Evolutionary conservation across 2,797 vertebrate genomes (phyloP).

Genomic region (Allochrocebus solatus): DNA sequence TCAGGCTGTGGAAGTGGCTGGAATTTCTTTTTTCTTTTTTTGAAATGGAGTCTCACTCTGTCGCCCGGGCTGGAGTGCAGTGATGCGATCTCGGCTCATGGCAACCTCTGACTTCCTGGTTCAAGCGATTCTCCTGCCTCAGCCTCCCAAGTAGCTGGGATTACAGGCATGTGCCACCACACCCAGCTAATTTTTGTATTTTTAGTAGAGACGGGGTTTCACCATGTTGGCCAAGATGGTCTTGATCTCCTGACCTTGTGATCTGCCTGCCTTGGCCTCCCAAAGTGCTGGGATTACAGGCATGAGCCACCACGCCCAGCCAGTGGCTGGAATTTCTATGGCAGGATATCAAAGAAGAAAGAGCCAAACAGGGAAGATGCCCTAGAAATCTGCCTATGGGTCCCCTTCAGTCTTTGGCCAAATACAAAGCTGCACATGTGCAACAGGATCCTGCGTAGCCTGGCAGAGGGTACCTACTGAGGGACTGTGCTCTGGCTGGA

Average conservation of each 20-base stretch:
- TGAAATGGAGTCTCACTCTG: background rate
- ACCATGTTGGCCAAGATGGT: no score
- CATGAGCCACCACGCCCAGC: no score
- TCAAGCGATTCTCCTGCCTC: no score
- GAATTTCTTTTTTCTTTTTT: background rate
- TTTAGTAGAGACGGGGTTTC: no score
- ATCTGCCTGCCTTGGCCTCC: no score
- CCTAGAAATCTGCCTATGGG: background rate
- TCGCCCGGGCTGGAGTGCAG: no score
- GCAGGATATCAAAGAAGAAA: background rate
- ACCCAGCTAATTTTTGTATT: no score
- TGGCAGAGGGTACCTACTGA: background rate
- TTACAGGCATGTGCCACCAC: no score
- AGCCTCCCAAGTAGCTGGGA: no score
- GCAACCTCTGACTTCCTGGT: no score
- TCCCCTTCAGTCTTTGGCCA: background rate
- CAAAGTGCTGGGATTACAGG: no score
- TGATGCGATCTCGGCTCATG: accelerated
- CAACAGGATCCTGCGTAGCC: background rate
- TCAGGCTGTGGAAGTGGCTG: background rate
- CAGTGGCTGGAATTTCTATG: background rate
- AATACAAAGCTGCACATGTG: background rate
- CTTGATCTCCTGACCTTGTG: no score
- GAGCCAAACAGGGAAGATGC: background rate
- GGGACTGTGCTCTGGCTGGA: background rate